Evolutionary conservation across 2,113 vertebrate genomes (phyloP).

Genomic region (Pluvianellus socialis): DNA sequence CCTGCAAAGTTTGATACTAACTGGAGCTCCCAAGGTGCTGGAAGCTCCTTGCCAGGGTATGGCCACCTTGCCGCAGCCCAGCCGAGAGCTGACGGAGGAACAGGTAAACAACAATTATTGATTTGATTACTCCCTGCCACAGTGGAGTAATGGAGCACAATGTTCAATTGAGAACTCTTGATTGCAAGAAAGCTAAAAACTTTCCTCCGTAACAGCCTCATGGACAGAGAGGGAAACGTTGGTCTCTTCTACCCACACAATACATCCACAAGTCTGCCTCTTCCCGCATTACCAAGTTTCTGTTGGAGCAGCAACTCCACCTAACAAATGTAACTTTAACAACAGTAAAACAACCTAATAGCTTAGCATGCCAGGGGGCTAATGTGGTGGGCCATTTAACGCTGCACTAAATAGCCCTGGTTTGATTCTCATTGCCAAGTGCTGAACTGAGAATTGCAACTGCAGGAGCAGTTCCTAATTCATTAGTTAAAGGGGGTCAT

Average conservation of each 20-base stretch:
- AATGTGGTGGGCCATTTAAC: constrained; percentile 81
- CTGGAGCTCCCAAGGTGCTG: not conserved
- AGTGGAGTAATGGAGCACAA: not conserved
- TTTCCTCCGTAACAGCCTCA: not conserved
- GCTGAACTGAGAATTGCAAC: constrained; percentile 80
- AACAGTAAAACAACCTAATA: constrained; percentile 83
- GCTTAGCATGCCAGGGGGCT: constrained; percentile 81
- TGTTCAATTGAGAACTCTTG: not conserved
- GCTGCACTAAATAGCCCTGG: constrained; percentile 80
- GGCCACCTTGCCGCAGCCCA: not conserved
- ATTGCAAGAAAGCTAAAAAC: not conserved
- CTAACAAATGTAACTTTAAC: constrained; percentile 82
- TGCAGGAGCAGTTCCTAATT: constrained; percentile 77
- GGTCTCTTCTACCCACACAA: not conserved
- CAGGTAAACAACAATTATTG: not conserved
- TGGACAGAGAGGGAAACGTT: not conserved
- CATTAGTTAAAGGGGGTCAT: constrained; percentile 83
- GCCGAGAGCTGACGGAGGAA: not conserved
- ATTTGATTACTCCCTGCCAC: not conserved
- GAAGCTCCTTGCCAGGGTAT: not conserved
- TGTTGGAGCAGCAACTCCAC: constrained; percentile 74
- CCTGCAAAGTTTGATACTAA: not conserved
- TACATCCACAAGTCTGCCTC: not conserved
- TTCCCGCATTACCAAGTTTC: constrained; percentile 55
- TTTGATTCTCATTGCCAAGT: constrained; percentile 81